Conservation (phyloP, 2,797 vertebrate species). For the Pipistrellus pipistrellus region DNA sequence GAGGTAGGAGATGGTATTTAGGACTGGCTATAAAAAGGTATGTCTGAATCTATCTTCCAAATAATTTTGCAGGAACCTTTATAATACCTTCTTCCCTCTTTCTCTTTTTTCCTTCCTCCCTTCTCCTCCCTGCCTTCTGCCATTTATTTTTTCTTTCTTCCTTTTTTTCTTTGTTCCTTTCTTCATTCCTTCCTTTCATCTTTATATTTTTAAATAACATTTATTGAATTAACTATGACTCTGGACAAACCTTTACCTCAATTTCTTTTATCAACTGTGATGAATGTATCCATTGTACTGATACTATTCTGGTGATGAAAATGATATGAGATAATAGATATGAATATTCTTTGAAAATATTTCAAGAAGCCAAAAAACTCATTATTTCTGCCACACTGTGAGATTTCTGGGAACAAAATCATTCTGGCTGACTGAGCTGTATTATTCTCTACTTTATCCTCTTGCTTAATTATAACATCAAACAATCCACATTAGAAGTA, state of each 20-base stretch:
- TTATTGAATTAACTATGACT: not conserved
- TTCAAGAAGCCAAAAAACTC: slow-evolving; percentile 7
- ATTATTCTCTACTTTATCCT: slow-evolving; percentile 34
- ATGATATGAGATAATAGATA: slow-evolving; percentile 5
- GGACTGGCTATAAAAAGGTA: not conserved
- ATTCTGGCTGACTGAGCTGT: not conserved
- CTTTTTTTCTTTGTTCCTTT: not conserved
- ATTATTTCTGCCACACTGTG: slow-evolving; percentile 17
- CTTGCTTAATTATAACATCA: not conserved
- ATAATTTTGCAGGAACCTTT: not conserved
- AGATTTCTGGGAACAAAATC: slow-evolving; percentile 6
- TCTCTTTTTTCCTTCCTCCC: not conserved
- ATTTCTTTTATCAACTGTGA: not conserved
- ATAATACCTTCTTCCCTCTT: not conserved
- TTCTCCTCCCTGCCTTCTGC: not conserved
- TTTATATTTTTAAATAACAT: not conserved
- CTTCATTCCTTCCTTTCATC: not conserved
- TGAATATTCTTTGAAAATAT: slow-evolving; percentile 33
- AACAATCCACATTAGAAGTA: not conserved
- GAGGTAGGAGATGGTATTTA: not conserved
- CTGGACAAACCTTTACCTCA: not conserved
- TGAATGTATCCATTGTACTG: not conserved
- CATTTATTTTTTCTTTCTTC: not conserved
- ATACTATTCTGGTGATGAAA: not conserved
- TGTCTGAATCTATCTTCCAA: not conserved